Percentiles rank a stretch among this genome's conserved stretches.
These are phyloP conservation scores for Malacosoma neustria DNA, from an alignment of 2,888 invertebrate genomes.

Conservation along the genomic window DNA sequence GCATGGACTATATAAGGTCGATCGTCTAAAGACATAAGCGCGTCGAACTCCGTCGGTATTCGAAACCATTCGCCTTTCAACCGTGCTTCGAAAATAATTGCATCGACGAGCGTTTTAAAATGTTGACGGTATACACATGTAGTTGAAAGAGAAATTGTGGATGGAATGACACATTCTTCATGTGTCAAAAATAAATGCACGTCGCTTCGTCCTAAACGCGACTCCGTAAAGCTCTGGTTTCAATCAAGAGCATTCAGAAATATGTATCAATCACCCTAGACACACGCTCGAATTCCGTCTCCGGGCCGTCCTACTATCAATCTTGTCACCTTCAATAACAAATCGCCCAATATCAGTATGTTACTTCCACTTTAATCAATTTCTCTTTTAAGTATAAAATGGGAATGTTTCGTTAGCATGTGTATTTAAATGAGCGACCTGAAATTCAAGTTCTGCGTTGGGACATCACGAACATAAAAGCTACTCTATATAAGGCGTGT, in stretches of 20 bases:
- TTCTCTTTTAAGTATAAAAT: no score
- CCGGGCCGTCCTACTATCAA: conserved; percentile 46
- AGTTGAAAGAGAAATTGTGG: neutral
- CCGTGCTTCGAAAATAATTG: neutral
- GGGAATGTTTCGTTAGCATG: no score
- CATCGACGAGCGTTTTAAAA: neutral
- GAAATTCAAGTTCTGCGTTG: conserved; percentile 16
- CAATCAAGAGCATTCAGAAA: conserved; percentile 38
- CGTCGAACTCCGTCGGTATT: neutral
- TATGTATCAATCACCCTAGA: conserved; percentile 48
- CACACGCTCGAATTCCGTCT: conserved; percentile 31
- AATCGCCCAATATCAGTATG: neutral
- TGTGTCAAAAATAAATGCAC: neutral
- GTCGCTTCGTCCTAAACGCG: neutral
- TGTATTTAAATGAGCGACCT: conserved; percentile 5
- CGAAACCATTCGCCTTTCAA: neutral
- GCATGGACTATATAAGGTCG: conserved; percentile 12
- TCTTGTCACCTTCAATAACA: conserved; percentile 41
- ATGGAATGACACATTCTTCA: neutral
- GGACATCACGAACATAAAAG: conserved; percentile 18
- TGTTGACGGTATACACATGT: neutral
- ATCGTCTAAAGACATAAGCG: neutral
- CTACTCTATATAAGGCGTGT: conserved; percentile 49
- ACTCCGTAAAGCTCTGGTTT: conserved; percentile 30
- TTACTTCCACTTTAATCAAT: no score